These are phyloP conservation scores for Gallinago media DNA, from an alignment of 2,113 vertebrate species.

Conservation along the genomic window DNA sequence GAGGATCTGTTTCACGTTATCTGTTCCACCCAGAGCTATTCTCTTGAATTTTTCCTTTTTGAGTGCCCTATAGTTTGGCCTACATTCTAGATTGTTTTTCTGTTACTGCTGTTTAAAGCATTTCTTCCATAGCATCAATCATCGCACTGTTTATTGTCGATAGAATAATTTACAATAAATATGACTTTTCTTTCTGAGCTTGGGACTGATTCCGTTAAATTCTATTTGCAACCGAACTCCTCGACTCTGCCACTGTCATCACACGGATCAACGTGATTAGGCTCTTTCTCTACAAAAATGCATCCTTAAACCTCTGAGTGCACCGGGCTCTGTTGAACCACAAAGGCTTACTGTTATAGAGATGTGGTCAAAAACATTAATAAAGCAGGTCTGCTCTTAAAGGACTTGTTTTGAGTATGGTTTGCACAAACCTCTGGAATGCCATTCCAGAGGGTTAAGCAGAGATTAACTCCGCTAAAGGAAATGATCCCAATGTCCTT, in stretches of 20 bases:
- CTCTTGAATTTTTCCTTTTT: not conserved
- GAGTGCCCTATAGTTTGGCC: not conserved
- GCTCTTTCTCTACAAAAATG: not conserved
- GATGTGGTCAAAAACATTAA: not conserved
- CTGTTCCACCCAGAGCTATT: not conserved
- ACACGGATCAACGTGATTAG: not conserved
- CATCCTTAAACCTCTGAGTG: not conserved
- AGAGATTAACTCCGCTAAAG: not conserved
- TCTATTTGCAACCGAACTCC: not conserved
- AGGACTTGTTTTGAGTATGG: not conserved
- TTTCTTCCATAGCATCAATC: not conserved
- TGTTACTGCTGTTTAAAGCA: not conserved
- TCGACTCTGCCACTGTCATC: fast-evolving
- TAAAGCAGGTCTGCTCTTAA: not conserved
- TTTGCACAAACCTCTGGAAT: not conserved
- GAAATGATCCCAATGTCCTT: not conserved
- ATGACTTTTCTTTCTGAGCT: not conserved
- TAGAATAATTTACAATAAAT: not conserved
- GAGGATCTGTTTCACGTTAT: not conserved
- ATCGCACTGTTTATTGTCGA: fast-evolving
- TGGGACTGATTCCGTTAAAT: not conserved
- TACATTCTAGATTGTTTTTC: not conserved
- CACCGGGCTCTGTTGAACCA: not conserved
- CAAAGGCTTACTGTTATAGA: not conserved
- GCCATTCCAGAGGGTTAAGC: not conserved